A percentile compares a stretch with the other conserved stretches of the same genome.
phyloP scores from a whole-genome alignment of 1,140 invertebrate species.

The Drosophila elegans region DNA sequence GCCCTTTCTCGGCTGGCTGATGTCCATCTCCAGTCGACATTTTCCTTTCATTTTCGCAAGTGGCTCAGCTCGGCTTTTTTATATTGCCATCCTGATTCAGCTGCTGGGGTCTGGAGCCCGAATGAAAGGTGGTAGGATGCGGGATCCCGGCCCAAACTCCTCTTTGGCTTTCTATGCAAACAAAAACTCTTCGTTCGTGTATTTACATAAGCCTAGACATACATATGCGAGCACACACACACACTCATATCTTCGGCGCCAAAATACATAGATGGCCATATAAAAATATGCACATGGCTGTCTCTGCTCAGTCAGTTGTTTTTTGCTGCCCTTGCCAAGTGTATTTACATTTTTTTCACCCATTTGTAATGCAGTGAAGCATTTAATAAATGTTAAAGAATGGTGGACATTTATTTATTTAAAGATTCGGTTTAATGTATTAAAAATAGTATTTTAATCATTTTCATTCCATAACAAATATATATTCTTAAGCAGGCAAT shows the following conservation, averaged over 20 bases:
- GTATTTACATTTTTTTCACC: constrained; percentile 31
- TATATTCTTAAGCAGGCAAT: too few relatives aligned
- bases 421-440: too few relatives aligned
- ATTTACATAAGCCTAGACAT: constrained; percentile 71
- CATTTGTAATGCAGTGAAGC: constrained; percentile 10
- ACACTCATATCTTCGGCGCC: constrained; percentile 26
- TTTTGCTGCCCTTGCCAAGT: constrained; percentile 27
- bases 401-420: background rate
- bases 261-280: constrained; percentile 25
- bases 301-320: constrained; percentile 49
- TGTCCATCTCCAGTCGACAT: constrained; percentile 56
- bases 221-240: constrained; percentile 17
- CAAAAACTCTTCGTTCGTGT: constrained; percentile 64
- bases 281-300: constrained; percentile 58
- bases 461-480: too few relatives aligned
- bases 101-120: constrained; percentile 19
- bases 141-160: constrained; percentile 19
- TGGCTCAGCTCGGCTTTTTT: constrained; percentile 72
- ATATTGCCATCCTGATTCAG: constrained; percentile 71
- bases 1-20: constrained; percentile 37
- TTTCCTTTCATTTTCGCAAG: constrained; percentile 81
- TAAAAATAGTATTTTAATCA: too few relatives aligned
- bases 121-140: constrained; percentile 7
- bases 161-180: constrained; percentile 52
- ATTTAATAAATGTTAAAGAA: background rate